These are phyloP conservation scores for Eriocheir sinensis DNA, from an alignment of 1,140 invertebrate genomes.

Conservation along the genomic window DNA sequence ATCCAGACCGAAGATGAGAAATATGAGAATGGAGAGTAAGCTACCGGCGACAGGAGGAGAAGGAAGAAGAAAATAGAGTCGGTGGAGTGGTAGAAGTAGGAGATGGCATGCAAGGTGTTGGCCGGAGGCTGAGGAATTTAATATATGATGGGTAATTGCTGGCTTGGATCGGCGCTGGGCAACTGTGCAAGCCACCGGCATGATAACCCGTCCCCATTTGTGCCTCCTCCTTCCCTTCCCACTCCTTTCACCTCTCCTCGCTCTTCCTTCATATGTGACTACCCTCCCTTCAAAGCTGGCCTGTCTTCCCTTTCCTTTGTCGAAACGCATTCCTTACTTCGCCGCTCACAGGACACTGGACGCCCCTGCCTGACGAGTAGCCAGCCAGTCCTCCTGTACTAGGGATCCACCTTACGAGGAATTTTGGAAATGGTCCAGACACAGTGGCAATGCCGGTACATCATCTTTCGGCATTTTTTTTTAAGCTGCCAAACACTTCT, in stretches of 20 bases:
- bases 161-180: conserved; percentile 52
- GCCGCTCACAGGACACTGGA: neutral
- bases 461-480: conserved; percentile 50
- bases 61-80: conserved; percentile 28
- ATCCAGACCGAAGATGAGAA: neutral
- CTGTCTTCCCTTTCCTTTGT: conserved; percentile 20
- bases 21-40: conserved; percentile 26
- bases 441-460: neutral
- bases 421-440: conserved; percentile 51
- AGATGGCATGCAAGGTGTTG: conserved; percentile 51
- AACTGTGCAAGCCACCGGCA: conserved; percentile 49
- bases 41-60: conserved; percentile 12
- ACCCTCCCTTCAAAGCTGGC: neutral
- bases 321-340: neutral
- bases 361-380: neutral
- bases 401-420: conserved; percentile 8
- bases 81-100: conserved; percentile 9
- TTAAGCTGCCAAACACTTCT: conserved; percentile 44
- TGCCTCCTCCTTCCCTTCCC: neutral
- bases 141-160: conserved; percentile 66
- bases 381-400: neutral
- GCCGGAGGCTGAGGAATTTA: conserved; percentile 58
- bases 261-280: neutral
- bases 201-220: neutral
- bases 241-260: neutral